These are phyloP conservation scores for Falco novaeseelandiae DNA, from an alignment of 2,797 vertebrate species.

Conservation along the genomic window DNA sequence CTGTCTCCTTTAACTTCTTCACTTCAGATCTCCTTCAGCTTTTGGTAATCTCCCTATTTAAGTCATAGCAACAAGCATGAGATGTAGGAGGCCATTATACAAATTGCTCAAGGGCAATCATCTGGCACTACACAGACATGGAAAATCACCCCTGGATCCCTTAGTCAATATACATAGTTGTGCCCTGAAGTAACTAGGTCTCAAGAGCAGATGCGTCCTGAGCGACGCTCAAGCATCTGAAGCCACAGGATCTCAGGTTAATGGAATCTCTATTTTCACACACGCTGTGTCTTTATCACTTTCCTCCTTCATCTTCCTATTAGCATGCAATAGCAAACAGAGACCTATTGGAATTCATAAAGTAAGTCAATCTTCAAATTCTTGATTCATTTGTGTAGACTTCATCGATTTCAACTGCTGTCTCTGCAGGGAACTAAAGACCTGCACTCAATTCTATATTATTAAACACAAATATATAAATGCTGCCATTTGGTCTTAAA, in stretches of 20 bases:
- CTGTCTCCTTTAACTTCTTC: neutral
- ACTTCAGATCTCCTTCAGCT: neutral
- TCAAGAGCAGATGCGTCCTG: neutral
- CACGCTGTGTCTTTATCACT: neutral
- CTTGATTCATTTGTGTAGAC: constrained; percentile 42
- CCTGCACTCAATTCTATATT: constrained; percentile 32
- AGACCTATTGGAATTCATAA: constrained; percentile 4
- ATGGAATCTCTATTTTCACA: constrained; percentile 23
- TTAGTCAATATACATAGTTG: neutral
- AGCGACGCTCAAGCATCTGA: neutral
- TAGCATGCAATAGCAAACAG: constrained; percentile 50
- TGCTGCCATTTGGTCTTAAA: constrained; percentile 29
- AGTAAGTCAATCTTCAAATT: constrained; percentile 36
- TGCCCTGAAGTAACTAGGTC: neutral
- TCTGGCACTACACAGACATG: neutral
- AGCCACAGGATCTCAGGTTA: constrained; percentile 37
- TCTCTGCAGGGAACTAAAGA: constrained; percentile 53
- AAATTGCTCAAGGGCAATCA: neutral
- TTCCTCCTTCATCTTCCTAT: constrained; percentile 48
- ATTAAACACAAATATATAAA: constrained; percentile 56
- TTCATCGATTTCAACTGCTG: constrained; percentile 31
- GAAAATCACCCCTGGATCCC: neutral
- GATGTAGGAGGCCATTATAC: neutral
- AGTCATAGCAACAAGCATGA: neutral
- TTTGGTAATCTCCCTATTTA: neutral